Base-by-base conservation (phyloP, 1,140 invertebrate species). In the Spodoptera litura region DNA sequence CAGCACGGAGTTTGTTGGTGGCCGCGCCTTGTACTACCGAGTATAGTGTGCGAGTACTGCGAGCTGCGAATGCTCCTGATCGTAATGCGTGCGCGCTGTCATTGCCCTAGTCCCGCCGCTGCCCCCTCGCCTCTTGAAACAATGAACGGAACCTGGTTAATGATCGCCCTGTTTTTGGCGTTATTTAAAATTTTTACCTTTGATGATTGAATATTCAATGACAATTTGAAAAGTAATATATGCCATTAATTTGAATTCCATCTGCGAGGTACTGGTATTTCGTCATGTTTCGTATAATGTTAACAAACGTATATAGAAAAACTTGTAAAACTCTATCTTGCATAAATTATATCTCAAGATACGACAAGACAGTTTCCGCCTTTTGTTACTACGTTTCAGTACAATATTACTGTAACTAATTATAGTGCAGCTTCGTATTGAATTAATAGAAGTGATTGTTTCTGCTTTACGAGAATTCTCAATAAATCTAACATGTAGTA, bases 121-220 rank as follows among this genome's bases (percentile, higher is more conserved):
- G 81, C 78, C 79, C 85, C 84, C 84, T 85, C 80, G 78, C 82
- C 59, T 85, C 81, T 85, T 86, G 80, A 89, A 91, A 93, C 91
- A 93, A 92, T 92, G 81, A 85, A 87, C 85, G 86, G 85, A 89
- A 87, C 87, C 85, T 87, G 83, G 84, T 84, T 84, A 88, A 87
- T 84, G 84, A 71, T 81, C 64, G 81, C 62, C 78, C 81, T 81
- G 78, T 83, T 89, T 81, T 78, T 75, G 73, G 49, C 49, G 59
- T 64, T 62, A 78, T 76, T 81, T 81, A 81, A 83, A 78, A 85
- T 49, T 80, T 76, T 81, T 76, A 81, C 76, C 80, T 83, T 81
- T 85, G 80, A 83, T 77, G 77, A 81, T 83, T 87, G 85, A 87
- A 85, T 86, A 78, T 61, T 64, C 38, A 70, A 62, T 51, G 51